These are phyloP conservation scores for Lota lota DNA, from an alignment of 2,113 vertebrate species.

Conservation along the genomic window DNA sequence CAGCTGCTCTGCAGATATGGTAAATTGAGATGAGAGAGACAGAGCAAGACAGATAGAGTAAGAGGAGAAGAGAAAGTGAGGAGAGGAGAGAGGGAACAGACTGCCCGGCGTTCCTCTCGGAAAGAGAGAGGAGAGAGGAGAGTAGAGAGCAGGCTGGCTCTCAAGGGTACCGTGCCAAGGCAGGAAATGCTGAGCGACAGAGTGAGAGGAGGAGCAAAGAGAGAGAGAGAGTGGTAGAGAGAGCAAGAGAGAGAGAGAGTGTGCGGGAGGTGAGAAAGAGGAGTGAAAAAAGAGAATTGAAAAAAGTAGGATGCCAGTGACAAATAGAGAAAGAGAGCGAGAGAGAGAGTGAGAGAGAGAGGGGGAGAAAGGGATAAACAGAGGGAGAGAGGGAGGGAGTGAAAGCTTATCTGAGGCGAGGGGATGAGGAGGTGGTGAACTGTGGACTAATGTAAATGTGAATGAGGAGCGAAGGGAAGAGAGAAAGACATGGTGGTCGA, in stretches of 20 bases:
- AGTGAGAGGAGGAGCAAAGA: slow-evolving; percentile 18
- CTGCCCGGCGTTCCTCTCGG: slow-evolving; percentile 49
- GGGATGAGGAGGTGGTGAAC: slow-evolving; percentile 33
- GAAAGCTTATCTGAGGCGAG: slow-evolving; percentile 43
- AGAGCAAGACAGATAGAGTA: background rate
- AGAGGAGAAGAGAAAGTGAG: slow-evolving; percentile 18
- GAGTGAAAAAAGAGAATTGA: background rate
- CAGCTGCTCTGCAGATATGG: slow-evolving; percentile 12
- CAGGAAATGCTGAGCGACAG: slow-evolving; percentile 61
- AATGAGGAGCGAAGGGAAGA: slow-evolving; percentile 45
- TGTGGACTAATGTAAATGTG: slow-evolving; percentile 48
- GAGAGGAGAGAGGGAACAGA: slow-evolving; percentile 32
- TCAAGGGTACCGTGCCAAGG: slow-evolving; percentile 71
- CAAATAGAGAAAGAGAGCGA: slow-evolving; percentile 23
- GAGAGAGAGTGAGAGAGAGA: slow-evolving; percentile 13
- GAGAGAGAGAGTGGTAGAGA: background rate
- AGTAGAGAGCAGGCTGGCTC: slow-evolving; percentile 52
- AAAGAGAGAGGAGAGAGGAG: slow-evolving; percentile 38
- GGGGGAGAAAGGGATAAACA: too few relatives aligned
- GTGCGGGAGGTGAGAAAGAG: slow-evolving; percentile 5
- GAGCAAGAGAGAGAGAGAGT: slow-evolving; percentile 2
- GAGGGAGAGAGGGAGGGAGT: slow-evolving; percentile 21
- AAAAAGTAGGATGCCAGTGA: slow-evolving; percentile 15
- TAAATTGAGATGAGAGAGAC: slow-evolving; percentile 19
- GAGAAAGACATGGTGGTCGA: background rate